phyloP scores from a whole-genome alignment of 2,113 vertebrate species.

The Amblyopsis rosae region DNA sequence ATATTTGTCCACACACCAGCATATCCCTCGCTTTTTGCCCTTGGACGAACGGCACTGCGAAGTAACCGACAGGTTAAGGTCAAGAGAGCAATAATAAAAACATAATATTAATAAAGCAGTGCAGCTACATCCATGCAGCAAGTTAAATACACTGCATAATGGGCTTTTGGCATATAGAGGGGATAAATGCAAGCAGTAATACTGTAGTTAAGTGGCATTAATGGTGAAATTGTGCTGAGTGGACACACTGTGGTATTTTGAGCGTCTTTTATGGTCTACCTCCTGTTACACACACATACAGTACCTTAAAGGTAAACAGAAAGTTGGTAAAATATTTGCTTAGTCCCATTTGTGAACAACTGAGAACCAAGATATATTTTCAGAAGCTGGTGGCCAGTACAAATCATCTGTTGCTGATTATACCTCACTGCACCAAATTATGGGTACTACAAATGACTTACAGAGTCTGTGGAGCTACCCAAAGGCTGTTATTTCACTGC shows the following conservation, averaged over 20 bases:
- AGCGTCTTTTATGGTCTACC: constrained; percentile 74
- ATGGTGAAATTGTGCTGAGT: constrained; percentile 69
- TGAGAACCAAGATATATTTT: constrained; percentile 79
- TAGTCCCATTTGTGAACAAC: constrained; percentile 79
- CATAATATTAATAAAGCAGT: neutral
- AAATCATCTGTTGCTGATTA: constrained; percentile 85
- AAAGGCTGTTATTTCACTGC: constrained; percentile 81
- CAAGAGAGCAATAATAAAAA: constrained; percentile 28
- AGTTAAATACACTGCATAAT: constrained; percentile 50
- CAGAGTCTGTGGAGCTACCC: constrained; percentile 76
- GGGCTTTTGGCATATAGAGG: constrained; percentile 48
- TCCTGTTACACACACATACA: constrained; percentile 73
- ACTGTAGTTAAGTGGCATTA: constrained; percentile 61
- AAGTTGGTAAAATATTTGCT: constrained; percentile 80
- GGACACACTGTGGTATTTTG: constrained; percentile 69
- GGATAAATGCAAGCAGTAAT: constrained; percentile 56
- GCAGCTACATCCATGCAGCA: constrained; percentile 33
- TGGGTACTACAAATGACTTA: constrained; percentile 83
- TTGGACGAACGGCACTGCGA: constrained; percentile 93
- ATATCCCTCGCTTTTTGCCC: constrained; percentile 91
- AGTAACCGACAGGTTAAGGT: constrained; percentile 48
- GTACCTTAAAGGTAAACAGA: constrained; percentile 80
- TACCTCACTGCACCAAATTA: constrained; percentile 81
- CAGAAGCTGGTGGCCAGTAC: constrained; percentile 78
- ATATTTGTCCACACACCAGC: constrained; percentile 96